Evolutionary conservation across 2,113 vertebrate species (phyloP), one percentile per base, ranked within the genome.

Genomic region (Lepus europaeus): DNA sequence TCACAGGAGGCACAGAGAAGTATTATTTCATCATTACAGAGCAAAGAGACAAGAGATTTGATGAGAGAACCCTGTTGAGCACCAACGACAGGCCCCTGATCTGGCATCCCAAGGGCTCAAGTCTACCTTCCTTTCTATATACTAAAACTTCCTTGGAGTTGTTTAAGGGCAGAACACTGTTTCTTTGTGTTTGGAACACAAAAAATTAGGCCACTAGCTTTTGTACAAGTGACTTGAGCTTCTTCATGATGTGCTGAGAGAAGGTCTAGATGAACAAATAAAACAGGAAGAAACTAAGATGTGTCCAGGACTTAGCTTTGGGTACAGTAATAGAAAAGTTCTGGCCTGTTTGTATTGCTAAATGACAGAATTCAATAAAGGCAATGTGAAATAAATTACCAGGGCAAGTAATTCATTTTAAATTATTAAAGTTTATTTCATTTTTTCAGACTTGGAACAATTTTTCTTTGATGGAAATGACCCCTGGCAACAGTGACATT

Each of bases 381-480:
- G 78, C 82, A 90, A 86, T 20, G 2, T 78, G 80, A 96, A 96
- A 97, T 78, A 95, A 97, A 78, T 25, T 1, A 10, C 59, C 17
- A 95, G 31, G 11, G 56, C 31, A 93, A 85, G 66, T 88, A 92
- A 88, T 96, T 97, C 73, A 94, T 93, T 98, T 96, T 86, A 97
- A 92, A 97, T 96, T 93, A 72, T 90, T 95, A 87, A 94, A 89
- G 36, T 94, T 96, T 95, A 95, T 90, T 97, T 89, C 61, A 45
- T 82, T 87, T 80, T 91, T 66, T 45, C 63, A 73, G 20, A 66
- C 78, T 68, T 49, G 83, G 84, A 78, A 94, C 97, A 98, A 86
- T 51, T 97, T 83, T 39, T 14, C 89, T 93, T 73, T 98, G 93
- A 97, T 66, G 95, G 96, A 97, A 92, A 53, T 96, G 96, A 96